phyloP scores from a whole-genome alignment of 2,797 vertebrate species.

The Moxostoma hubbsi region DNA sequence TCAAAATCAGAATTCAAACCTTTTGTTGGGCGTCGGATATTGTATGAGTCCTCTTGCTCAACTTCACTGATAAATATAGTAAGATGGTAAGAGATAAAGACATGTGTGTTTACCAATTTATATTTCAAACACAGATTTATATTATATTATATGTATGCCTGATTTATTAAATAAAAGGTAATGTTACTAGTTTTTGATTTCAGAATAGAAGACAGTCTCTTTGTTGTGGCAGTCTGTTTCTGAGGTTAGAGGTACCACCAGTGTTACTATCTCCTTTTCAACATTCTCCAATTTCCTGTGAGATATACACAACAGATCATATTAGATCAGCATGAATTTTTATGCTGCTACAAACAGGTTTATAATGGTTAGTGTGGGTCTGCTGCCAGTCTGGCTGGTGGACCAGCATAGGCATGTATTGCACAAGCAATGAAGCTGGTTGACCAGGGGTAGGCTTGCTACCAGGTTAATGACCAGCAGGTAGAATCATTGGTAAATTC shows the following conservation, averaged over 20 bases:
- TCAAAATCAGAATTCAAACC: constrained; percentile 30
- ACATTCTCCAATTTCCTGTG: constrained; percentile 65
- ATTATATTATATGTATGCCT: not conserved
- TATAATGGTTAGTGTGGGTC: too few relatives aligned
- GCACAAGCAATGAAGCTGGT: too few relatives aligned
- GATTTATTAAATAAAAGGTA: not conserved
- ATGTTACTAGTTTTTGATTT: constrained; percentile 78
- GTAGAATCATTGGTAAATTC: too few relatives aligned
- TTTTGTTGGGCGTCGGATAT: constrained; percentile 40
- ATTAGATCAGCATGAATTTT: too few relatives aligned
- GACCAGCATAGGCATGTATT: too few relatives aligned
- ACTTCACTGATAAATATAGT: constrained; percentile 41
- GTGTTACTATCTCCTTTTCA: constrained; percentile 58
- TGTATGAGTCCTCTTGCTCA: constrained; percentile 42
- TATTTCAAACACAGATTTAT: not conserved
- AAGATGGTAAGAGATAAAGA: not conserved
- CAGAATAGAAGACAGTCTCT: constrained; percentile 77
- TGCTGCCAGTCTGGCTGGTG: too few relatives aligned
- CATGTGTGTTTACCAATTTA: not conserved
- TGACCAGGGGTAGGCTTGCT: too few relatives aligned
- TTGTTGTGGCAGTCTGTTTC: constrained; percentile 76
- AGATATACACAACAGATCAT: not conserved
- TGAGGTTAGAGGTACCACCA: constrained; percentile 45
- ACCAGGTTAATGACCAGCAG: too few relatives aligned
- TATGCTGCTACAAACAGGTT: too few relatives aligned